Base-by-base conservation (phyloP, 2,797 vertebrate species). In the Stomatorhinus walkeri region DNA sequence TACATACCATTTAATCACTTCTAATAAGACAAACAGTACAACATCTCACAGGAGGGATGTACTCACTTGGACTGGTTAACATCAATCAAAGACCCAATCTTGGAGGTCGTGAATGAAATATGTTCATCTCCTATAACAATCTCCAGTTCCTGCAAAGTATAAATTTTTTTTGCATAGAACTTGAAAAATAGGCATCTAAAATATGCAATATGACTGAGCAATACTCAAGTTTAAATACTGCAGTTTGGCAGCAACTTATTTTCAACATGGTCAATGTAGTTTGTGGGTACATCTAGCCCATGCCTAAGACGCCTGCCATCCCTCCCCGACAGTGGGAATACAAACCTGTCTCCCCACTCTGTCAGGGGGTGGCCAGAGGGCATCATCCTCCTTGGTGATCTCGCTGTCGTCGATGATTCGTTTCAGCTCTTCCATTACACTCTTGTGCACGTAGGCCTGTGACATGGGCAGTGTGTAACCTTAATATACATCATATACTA, bases 61-160 rank as follows among this genome's bases (percentile, higher is more conserved):
- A 97, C 98, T 89, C 95, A 99, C 98, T 99, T 99, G 64, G 98
- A 99, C 90, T 99, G 98, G 94, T 99, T 99, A 89, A 99, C 98
- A 28, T 99, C 98, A 89, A 99, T 99, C 94, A 99, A 96, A 10
- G 98, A 99, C 90, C 98, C 98, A 0, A 99, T 99, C 96, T 99
- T 99, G 90, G 98, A 99, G 0, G 98, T 99, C 86, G 98, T 99
- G 91, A 99, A 99, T 90, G 98, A 99, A 94, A 99, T 99, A 92
- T 99, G 98, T 89, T 99, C 98, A 0, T 99, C 98, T 24, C 98
- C 98, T 0, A 99, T 99, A 89, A 99, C 98, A 7, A 99, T 99
- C 94, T 99, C 98, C 89, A 99, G 95, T 91, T 99, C 98, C 98
- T 99, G 90, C 51, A 87, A 87, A 87, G 40, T 6, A 87, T 86